phyloP scores from a whole-genome alignment of 2,113 vertebrate species.

The Ahaetulla prasina region DNA sequence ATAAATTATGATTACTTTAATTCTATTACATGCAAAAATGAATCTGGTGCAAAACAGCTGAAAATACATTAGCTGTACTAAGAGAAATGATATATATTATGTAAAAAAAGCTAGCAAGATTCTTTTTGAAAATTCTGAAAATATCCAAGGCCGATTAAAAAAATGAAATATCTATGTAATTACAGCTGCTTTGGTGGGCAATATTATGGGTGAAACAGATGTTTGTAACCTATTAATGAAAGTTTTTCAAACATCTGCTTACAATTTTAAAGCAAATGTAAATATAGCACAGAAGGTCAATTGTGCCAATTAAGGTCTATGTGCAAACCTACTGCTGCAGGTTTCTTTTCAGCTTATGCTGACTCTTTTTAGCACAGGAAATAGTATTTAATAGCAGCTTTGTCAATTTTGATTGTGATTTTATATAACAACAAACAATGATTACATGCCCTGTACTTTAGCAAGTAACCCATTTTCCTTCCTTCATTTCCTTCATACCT shows the following conservation, averaged over 20 bases:
- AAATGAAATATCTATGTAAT: constrained; percentile 69
- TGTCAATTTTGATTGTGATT: constrained; percentile 81
- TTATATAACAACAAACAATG: constrained; percentile 77
- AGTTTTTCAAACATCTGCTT: constrained; percentile 87
- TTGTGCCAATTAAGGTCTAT: constrained; percentile 89
- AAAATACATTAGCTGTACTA: not conserved
- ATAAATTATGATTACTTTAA: not conserved
- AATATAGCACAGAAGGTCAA: constrained; percentile 90
- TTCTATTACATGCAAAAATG: constrained; percentile 22
- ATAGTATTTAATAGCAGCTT: constrained; percentile 79
- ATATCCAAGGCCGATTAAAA: constrained; percentile 56
- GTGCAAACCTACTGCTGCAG: constrained; percentile 81
- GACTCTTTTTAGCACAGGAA: constrained; percentile 81
- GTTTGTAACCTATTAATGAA: constrained; percentile 79
- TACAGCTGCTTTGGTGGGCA: constrained; percentile 76
- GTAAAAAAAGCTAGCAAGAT: constrained; percentile 63
- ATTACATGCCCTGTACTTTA: constrained; percentile 56
- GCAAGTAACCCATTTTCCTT: constrained; percentile 61
- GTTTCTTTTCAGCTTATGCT: constrained; percentile 71
- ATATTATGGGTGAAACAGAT: constrained; percentile 72
- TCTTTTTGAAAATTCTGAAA: constrained; percentile 53
- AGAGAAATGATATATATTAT: constrained; percentile 55
- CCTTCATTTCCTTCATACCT: constrained; percentile 48
- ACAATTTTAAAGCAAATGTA: constrained; percentile 93
- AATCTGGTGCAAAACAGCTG: not conserved